Evolutionary conservation across 2,797 vertebrate species (phyloP).

Genomic region (Tauraco hartlaubi): DNA sequence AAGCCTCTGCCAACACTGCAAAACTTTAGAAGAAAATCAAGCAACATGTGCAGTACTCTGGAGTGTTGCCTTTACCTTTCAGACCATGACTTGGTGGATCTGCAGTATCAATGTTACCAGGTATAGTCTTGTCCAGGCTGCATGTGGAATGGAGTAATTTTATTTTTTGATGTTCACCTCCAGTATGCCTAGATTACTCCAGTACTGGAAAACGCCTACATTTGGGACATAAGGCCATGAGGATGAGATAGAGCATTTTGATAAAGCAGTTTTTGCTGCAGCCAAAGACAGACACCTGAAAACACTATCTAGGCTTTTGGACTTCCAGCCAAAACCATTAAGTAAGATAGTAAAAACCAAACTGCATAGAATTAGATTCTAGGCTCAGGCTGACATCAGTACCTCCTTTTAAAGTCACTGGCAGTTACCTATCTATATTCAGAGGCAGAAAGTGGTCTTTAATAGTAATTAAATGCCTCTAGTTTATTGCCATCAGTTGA

Average conservation of each 20-base stretch:
- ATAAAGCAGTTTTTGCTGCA: background rate
- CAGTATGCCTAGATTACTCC: background rate
- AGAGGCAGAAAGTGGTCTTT: background rate
- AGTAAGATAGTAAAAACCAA: background rate
- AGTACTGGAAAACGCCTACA: background rate
- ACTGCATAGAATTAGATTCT: background rate
- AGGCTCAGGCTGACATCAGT: background rate
- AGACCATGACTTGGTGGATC: background rate
- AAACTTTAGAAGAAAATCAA: background rate
- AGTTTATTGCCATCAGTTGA: background rate
- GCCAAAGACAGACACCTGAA: background rate
- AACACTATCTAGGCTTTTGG: background rate
- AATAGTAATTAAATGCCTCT: slow-evolving; percentile 20
- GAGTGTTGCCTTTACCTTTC: background rate
- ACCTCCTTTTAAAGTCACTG: background rate
- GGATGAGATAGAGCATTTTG: background rate
- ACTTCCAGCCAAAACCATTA: background rate
- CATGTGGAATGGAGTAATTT: background rate
- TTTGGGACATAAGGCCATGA: background rate
- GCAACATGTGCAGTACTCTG: background rate
- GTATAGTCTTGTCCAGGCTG: background rate
- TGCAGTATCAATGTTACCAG: background rate
- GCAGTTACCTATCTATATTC: background rate
- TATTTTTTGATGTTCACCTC: background rate
- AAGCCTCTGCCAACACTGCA: background rate